Base-by-base conservation (phyloP, 2,888 invertebrate genomes). In the Cerceris rybyensis region DNA sequence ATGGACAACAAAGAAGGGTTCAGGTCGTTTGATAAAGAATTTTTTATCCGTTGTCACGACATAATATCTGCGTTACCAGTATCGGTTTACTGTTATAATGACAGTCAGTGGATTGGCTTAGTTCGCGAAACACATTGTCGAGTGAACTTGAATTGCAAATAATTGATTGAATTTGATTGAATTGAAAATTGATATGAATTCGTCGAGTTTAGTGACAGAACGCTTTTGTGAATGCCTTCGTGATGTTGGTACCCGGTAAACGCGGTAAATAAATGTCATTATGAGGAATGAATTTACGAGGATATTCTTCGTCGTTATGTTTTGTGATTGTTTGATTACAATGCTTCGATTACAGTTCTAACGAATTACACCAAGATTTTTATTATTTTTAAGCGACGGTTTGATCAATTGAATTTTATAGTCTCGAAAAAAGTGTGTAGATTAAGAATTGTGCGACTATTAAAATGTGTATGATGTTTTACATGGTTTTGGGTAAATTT, bases 1-100 rank as follows among this genome's bases (percentile, higher is more conserved):
- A 75, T 86, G 72, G 84, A 61, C 67, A 73, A 49, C 39, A 58
- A 39, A 58, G 68, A 55, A 59, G 39, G 66, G 50, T 70, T 55
- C 16, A 57, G 63, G 61, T 55, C 39, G 11, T 39, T 70, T 46
- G 83, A 85, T 85, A 82, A 85, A 74, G 63, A 73, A 59, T 65
- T 76, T 74, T 80, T 85, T 81, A 82, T 73, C 78, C 73, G 72
- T 65, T 70, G 58, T 54, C 73, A 82, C 54, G 78, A 65, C 28
- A 65, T 46, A 70, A 71, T 78, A 78, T 71, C 71, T 71, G 61
- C 72, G 68, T 71, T 41, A 9, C 55, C 58, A 72, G 43, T 73
- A 69, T 55, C 50, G 50, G 17, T 63, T 46, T 28, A 39, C 42
- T 55, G 52, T 28, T 42, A 55, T n/a, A 58, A 55, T 43, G 58